Percentiles rank a stretch among this genome's conserved stretches.
Evolutionary conservation across 2,888 invertebrate genomes (phyloP).

Genomic region (Melikaiella ostensackeni): DNA sequence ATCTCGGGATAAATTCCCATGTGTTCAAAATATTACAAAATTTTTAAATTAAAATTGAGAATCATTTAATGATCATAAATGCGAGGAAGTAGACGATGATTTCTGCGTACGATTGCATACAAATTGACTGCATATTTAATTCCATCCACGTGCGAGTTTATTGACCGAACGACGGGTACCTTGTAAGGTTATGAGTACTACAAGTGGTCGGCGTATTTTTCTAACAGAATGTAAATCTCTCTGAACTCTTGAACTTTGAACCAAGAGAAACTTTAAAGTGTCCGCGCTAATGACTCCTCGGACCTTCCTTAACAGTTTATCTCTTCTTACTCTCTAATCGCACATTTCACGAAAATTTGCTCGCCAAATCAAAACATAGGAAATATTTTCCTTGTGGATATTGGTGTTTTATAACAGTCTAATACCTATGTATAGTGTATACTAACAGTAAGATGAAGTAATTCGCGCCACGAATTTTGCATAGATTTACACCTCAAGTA

Average conservation of each 20-base stretch:
- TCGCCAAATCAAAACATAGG: neutral
- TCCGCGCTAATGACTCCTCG: neutral
- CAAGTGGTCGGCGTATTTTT: constrained; percentile 34
- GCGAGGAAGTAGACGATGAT: neutral
- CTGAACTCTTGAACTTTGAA: constrained; percentile 31
- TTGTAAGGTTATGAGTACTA: constrained; percentile 36
- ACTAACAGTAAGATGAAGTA: neutral
- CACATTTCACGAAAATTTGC: neutral
- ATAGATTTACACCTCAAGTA: constrained; percentile 1
- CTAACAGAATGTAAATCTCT: constrained; percentile 18
- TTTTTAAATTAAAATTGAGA: neutral
- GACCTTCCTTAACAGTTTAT: constrained; percentile 8
- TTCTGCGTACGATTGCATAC: constrained; percentile 8
- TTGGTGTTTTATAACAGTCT: neutral
- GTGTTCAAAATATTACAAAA: neutral
- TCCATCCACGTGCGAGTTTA: constrained; percentile 35
- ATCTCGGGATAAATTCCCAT: neutral
- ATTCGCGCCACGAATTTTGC: neutral
- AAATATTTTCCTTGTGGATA: neutral
- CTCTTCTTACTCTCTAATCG: neutral
- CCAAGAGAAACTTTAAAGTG: constrained; percentile 5
- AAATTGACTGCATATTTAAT: constrained; percentile 23
- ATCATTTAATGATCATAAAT: neutral
- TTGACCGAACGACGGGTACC: constrained; percentile 33
- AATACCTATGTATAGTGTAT: no score